Evolutionary conservation across 2,113 vertebrate genomes (phyloP), one percentile per base, ranked within the genome.

Genomic region (Python bivittatus): DNA sequence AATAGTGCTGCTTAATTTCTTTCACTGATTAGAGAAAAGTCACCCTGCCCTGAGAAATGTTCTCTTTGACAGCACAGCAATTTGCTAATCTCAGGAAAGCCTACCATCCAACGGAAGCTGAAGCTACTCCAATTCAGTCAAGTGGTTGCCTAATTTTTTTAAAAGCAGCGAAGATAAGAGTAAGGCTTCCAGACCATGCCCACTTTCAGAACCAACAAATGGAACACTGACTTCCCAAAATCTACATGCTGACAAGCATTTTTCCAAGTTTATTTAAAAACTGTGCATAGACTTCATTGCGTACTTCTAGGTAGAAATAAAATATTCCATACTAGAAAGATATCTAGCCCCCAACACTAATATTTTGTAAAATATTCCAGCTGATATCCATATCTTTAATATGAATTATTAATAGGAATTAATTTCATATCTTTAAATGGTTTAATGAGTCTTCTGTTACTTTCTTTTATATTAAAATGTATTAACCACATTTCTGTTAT

Each of bases 351-450:
- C 22, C 48, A n/a, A 4, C 7, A n/a, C 42, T 38, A 60, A 61
- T 20, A 22, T 94, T 94, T 25, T 27, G 11, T 29, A 86, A 91
- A 91, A 33, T 1, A 86, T 94, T 90, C 91, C 88, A 94, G 91
- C 93, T 91, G 95, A 94, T 94, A 94, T 96, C 15, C n/a, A 72
- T 13, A 79, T 79, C 33, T 79, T 79, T 38, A 38, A 38, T 79
- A 38, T 38, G 38, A 79, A 79, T 79, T 38, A 79, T 20, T 79
- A 20, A 79, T 20, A 79, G 6, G n/a, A 79, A 72, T 33, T 72
- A 72, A 72, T 94, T 94, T 95, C 87, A 91, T 92, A 93, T 92
- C 92, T 95, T 94, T 85, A 94, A 92, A 95, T 61, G 92, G 88
- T 15, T 53, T 58, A 61, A 20, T 33, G 23, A 53, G 22, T 53